These are phyloP conservation scores for Phthorimaea operculella DNA, from an alignment of 1,140 invertebrate genomes.

Conservation along the genomic window DNA sequence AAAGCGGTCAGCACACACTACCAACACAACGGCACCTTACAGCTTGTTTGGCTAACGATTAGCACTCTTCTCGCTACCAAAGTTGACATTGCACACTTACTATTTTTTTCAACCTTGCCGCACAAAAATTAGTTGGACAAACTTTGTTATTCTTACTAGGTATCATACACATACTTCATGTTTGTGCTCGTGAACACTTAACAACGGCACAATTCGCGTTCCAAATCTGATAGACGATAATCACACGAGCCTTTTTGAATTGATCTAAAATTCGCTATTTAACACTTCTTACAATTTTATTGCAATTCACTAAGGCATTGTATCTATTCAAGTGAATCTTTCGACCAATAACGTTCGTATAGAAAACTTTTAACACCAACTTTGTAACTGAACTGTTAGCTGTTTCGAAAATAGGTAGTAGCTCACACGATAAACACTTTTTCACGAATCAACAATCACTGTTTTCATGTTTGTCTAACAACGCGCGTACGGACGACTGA, in stretches of 20 bases:
- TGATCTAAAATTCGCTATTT: neutral
- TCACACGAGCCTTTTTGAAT: neutral
- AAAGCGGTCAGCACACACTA: constrained; percentile 46
- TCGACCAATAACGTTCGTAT: too few species aligned
- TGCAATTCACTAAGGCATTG: too few species aligned
- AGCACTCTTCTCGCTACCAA: constrained; percentile 50
- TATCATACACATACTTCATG: constrained; percentile 28
- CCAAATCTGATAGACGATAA: neutral
- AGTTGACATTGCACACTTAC: constrained; percentile 60
- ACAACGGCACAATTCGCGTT: constrained; percentile 12
- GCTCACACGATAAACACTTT: too few species aligned
- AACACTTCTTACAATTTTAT: neutral
- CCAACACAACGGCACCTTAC: constrained; percentile 40
- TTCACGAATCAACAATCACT: too few species aligned
- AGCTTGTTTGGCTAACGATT: constrained; percentile 59
- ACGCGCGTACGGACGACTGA: too few species aligned
- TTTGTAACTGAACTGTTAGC: too few species aligned
- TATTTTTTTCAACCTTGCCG: constrained; percentile 46
- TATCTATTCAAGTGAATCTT: too few species aligned
- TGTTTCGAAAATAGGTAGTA: too few species aligned
- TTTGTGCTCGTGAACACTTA: constrained; percentile 16
- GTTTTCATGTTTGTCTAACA: too few species aligned
- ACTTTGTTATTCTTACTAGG: constrained; percentile 29
- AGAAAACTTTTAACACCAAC: too few species aligned
- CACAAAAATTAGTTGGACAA: constrained; percentile 43